phyloP scores from a whole-genome alignment of 1,140 invertebrate species.

The Choristoneura fumiferana region DNA sequence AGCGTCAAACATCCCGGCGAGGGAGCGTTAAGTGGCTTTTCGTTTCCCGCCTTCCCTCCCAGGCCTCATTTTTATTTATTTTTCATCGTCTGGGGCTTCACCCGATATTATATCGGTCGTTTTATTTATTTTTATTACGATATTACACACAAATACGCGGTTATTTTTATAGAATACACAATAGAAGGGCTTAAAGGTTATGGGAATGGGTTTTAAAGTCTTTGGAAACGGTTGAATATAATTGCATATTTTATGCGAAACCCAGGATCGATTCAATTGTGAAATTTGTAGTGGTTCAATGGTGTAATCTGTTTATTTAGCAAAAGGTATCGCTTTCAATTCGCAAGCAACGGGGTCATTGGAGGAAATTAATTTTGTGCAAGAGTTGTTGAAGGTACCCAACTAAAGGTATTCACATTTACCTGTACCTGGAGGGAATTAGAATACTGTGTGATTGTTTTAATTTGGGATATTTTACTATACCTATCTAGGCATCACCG shows the following conservation, averaged over 20 bases:
- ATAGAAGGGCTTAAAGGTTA: constrained; percentile 30
- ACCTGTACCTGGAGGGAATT: too few species aligned
- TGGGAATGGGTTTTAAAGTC: background rate
- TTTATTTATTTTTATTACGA: constrained; percentile 67
- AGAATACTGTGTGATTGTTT: too few species aligned
- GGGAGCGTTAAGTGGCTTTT: constrained; percentile 47
- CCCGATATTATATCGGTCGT: constrained; percentile 61
- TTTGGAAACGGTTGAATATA: background rate
- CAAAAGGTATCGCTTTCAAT: too few species aligned
- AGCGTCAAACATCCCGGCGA: constrained; percentile 1
- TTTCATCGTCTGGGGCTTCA: constrained; percentile 58
- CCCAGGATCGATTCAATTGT: too few species aligned
- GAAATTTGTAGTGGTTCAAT: too few species aligned
- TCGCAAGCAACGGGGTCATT: too few species aligned
- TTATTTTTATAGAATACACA: constrained; percentile 50
- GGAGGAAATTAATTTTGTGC: too few species aligned
- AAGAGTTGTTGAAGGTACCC: too few species aligned
- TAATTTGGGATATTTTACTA: too few species aligned
- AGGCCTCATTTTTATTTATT: constrained; percentile 61
- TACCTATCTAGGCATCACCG: too few species aligned
- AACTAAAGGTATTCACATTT: too few species aligned
- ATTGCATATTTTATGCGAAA: background rate
- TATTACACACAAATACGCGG: constrained; percentile 50
- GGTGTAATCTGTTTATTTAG: too few species aligned
- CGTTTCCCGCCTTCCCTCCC: constrained; percentile 42